Conservation (phyloP, 92 coral and sea anemone genomes). For the Hydrozoanthus gracilis region DNA sequence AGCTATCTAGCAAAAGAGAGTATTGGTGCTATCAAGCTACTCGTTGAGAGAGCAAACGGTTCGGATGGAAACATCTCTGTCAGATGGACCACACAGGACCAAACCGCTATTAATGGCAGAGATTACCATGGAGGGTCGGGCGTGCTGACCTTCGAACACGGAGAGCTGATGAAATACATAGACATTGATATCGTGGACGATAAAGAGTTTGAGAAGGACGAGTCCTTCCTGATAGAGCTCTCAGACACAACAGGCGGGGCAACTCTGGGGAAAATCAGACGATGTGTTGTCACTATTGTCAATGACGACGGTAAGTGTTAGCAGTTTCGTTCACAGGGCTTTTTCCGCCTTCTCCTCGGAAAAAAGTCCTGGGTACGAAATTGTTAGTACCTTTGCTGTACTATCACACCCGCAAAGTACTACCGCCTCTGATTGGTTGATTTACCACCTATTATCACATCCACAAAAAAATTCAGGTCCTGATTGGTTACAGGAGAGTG, state of each 20-base stretch:
- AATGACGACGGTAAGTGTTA: slow-evolving; percentile 90
- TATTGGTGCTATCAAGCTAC: slow-evolving; percentile 82
- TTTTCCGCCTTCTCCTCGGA: background rate
- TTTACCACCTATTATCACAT: too few relatives aligned
- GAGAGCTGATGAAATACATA: slow-evolving; percentile 84
- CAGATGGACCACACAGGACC: slow-evolving; percentile 84
- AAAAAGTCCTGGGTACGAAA: too few relatives aligned
- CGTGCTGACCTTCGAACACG: slow-evolving; percentile 83
- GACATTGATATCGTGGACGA: slow-evolving; percentile 89
- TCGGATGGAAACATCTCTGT: slow-evolving; percentile 91
- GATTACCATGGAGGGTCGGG: slow-evolving; percentile 91
- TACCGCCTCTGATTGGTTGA: too few relatives aligned
- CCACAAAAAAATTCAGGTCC: too few relatives aligned
- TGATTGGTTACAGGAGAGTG: too few relatives aligned
- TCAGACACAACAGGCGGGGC: slow-evolving; percentile 89
- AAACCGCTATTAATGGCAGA: slow-evolving; percentile 88
- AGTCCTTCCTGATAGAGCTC: slow-evolving; percentile 81
- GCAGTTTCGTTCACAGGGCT: too few relatives aligned
- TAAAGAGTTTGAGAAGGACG: slow-evolving; percentile 96
- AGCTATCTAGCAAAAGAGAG: slow-evolving; percentile 94
- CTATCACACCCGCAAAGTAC: too few relatives aligned
- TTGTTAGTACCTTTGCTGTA: too few relatives aligned
- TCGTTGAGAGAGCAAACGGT: slow-evolving; percentile 88
- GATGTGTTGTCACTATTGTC: slow-evolving; percentile 85
- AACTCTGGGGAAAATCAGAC: slow-evolving; percentile 78